Conservation (phyloP, 2,797 vertebrate species). For the Poecilia picta region DNA sequence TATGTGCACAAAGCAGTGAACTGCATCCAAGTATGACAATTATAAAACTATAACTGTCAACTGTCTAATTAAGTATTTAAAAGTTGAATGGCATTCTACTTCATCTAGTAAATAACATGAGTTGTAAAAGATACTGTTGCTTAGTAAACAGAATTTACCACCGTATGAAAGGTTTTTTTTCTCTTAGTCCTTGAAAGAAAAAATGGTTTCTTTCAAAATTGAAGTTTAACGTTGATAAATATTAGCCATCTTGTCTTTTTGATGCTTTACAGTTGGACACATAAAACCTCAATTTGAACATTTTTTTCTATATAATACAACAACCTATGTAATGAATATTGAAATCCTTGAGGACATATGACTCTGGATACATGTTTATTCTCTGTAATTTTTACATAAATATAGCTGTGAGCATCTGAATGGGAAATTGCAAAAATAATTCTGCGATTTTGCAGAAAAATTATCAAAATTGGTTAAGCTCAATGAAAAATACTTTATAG, state of each 20-base stretch:
- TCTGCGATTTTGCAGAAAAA: no score
- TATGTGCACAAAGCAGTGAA: constrained; percentile 17
- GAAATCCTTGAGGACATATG: no score
- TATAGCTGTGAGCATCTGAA: no score
- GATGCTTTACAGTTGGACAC: not conserved
- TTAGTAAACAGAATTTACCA: not conserved
- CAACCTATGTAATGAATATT: no score
- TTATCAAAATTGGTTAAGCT: no score
- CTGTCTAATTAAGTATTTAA: not conserved
- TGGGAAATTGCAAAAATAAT: no score
- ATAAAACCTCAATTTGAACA: not conserved
- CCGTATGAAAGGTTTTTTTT: not conserved
- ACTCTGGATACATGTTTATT: no score
- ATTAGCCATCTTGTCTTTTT: not conserved
- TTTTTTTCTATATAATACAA: not conserved
- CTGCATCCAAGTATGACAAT: constrained; percentile 12
- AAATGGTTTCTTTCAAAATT: not conserved
- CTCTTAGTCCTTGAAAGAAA: not conserved
- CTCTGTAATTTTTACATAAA: no score
- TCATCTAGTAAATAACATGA: not conserved
- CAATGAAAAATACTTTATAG: no score
- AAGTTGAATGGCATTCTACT: not conserved
- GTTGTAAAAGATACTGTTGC: not conserved
- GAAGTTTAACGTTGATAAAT: not conserved
- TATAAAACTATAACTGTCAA: constrained; percentile 1